Evolutionary conservation across 2,888 invertebrate species (phyloP).

Genomic region (Drosophila mulleri): DNA sequence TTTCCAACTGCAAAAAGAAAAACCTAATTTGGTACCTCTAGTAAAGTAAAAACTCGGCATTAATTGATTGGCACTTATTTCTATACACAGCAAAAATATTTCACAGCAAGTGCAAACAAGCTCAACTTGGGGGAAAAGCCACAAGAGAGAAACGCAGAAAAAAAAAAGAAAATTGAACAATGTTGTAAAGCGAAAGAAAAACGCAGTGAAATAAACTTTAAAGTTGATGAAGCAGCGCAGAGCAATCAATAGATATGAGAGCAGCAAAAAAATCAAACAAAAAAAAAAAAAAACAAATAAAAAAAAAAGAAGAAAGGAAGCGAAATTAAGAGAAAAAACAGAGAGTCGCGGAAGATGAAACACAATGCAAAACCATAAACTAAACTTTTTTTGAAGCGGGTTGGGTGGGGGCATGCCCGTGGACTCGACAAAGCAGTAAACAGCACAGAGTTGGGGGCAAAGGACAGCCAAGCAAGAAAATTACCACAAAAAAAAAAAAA

Average conservation of each 20-base stretch:
- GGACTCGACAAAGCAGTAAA: constrained; percentile 46
- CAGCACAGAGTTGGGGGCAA: constrained; percentile 11
- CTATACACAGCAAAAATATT: constrained; percentile 17
- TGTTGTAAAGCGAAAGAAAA: constrained; percentile 30
- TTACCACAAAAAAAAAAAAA: constrained; percentile 33
- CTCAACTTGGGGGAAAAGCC: constrained; percentile 5
- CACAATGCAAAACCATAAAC: constrained; percentile 58
- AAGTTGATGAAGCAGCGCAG: constrained; percentile 58
- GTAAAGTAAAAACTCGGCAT: constrained; percentile 2
- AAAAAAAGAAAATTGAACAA: constrained; percentile 7
- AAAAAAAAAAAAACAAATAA: constrained; percentile 33
- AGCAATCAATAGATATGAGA: constrained; percentile 48
- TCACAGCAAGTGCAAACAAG: constrained; percentile 25
- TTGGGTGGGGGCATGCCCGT: constrained; percentile 39
- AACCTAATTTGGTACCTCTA: constrained; percentile 1
- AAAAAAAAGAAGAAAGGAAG: background rate
- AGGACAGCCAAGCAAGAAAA: constrained; percentile 62
- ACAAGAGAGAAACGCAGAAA: background rate
- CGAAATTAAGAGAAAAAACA: constrained; percentile 8
- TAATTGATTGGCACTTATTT: constrained; percentile 30
- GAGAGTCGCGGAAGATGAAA: constrained; percentile 21
- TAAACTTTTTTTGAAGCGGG: constrained; percentile 47
- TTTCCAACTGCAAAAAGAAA: background rate
- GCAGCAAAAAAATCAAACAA: background rate
- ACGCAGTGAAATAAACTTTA: constrained; percentile 52